Evolutionary conservation across 2,888 invertebrate species (phyloP).

Genomic region (Mesochorus sp.): DNA sequence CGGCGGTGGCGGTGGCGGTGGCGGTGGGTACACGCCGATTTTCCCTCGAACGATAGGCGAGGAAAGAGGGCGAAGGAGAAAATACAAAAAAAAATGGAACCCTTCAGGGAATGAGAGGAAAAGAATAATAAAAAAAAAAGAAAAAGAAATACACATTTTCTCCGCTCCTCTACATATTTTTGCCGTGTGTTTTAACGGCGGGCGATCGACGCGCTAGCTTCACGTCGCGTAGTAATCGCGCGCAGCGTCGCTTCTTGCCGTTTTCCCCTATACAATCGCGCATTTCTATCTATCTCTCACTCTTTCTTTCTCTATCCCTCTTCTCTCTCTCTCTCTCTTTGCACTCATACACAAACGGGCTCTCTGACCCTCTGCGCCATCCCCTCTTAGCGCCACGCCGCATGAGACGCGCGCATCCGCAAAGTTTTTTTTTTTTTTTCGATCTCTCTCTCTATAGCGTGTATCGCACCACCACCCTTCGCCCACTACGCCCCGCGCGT

Average conservation of each 20-base stretch:
- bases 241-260: slow-evolving; percentile 67
- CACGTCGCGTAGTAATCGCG: slow-evolving; percentile 73
- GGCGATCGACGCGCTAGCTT: slow-evolving; percentile 69
- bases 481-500: slow-evolving; percentile 1
- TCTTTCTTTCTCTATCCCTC: not conserved
- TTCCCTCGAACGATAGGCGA: slow-evolving; percentile 39
- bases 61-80: not conserved
- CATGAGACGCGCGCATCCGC: slow-evolving; percentile 46
- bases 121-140: not conserved
- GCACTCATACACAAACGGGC: slow-evolving; percentile 2
- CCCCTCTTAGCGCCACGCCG: slow-evolving; percentile 38
- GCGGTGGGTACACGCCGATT: slow-evolving; percentile 48
- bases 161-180: no score
- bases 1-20: not conserved
- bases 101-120: not conserved
- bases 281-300: slow-evolving; percentile 21
- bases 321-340: not conserved
- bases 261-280: slow-evolving; percentile 34
- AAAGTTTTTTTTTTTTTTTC: slow-evolving; percentile 6
- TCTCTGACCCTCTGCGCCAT: slow-evolving; percentile 6
- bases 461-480: not conserved
- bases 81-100: not conserved
- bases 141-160: slow-evolving; percentile 9
- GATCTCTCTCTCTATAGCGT: no score
- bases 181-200: slow-evolving; percentile 47